Conservation (phyloP, 1,140 invertebrate species). For the Atta cephalotes region DNA sequence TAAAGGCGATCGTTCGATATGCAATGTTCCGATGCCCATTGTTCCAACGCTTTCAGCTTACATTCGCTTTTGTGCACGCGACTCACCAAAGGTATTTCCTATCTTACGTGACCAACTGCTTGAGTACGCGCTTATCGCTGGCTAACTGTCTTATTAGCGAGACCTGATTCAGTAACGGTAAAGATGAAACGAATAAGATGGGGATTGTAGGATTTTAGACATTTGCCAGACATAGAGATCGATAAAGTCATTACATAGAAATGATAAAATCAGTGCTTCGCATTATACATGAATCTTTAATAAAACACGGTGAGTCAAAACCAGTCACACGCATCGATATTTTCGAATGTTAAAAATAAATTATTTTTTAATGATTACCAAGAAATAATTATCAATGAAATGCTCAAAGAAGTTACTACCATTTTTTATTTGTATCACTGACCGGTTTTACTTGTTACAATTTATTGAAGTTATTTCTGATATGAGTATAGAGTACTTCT, state of each 20-base stretch:
- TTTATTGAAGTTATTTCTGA: conserved; percentile 9
- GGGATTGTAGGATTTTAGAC: conserved; percentile 23
- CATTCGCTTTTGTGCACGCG: conserved; percentile 31
- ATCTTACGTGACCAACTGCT: conserved; percentile 32
- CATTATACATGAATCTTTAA: not conserved
- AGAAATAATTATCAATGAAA: not conserved
- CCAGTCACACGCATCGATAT: not conserved
- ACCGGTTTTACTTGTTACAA: conserved; percentile 8
- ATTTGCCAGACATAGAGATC: conserved; percentile 26
- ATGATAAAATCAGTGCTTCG: not conserved
- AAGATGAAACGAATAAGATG: conserved; percentile 11
- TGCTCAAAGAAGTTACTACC: not conserved
- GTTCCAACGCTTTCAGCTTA: not conserved
- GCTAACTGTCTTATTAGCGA: conserved; percentile 50
- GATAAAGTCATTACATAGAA: conserved; percentile 48
- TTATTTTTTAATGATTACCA: not conserved
- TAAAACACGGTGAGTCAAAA: not conserved
- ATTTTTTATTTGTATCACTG: not conserved
- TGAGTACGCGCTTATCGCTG: conserved; percentile 35
- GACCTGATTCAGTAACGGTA: conserved; percentile 24
- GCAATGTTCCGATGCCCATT: not conserved
- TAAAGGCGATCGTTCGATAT: conserved; percentile 60
- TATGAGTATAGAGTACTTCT: not conserved
- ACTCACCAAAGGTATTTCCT: conserved; percentile 20
- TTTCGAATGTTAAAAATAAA: not conserved